These are phyloP conservation scores for Ia io DNA, from an alignment of 2,113 vertebrate genomes.

Conservation along the genomic window DNA sequence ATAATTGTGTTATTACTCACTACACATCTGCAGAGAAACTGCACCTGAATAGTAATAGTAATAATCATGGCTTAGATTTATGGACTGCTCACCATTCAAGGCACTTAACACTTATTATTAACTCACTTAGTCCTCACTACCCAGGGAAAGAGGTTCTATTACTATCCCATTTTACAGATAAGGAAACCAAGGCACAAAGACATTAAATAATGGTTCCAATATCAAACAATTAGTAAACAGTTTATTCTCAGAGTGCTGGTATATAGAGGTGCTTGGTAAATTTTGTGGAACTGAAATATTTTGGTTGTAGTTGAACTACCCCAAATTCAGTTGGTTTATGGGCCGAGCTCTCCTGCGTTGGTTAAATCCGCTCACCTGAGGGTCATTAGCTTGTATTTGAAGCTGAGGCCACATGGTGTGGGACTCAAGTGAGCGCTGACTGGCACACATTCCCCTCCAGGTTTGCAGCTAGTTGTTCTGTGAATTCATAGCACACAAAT, in stretches of 20 bases:
- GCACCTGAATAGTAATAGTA: background rate
- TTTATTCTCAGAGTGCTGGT: background rate
- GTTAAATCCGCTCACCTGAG: background rate
- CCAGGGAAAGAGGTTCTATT: background rate
- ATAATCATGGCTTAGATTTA: background rate
- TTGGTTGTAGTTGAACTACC: background rate
- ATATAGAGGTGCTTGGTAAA: background rate
- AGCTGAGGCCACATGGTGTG: background rate
- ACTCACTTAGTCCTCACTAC: background rate
- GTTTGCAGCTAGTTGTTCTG: slow-evolving; percentile 69
- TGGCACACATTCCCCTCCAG: background rate
- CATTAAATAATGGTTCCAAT: background rate
- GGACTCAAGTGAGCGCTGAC: background rate
- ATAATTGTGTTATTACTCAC: background rate
- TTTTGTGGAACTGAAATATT: slow-evolving; percentile 14
- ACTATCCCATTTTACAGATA: background rate
- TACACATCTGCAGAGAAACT: background rate
- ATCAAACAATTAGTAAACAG: background rate
- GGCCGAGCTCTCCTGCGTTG: background rate
- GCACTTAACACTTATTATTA: background rate
- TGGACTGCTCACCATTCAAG: background rate
- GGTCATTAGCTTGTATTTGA: background rate
- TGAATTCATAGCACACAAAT: slow-evolving; percentile 83
- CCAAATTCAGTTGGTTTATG: background rate
- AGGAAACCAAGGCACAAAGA: background rate